phyloP scores from a whole-genome alignment of 2,113 vertebrate species.

The Zeus faber region DNA sequence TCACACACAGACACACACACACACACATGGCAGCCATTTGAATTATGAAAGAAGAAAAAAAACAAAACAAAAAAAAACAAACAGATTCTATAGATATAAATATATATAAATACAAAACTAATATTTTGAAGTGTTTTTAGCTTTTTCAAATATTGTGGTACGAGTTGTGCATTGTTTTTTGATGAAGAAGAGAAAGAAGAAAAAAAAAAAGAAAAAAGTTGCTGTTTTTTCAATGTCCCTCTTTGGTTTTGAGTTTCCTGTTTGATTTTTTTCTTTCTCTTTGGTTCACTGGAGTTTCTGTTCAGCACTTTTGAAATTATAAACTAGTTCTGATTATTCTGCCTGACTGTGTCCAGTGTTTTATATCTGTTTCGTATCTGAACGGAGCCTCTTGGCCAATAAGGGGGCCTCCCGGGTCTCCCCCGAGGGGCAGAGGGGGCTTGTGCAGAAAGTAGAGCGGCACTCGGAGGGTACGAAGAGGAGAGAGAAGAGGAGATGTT shows the following conservation, averaged over 20 bases:
- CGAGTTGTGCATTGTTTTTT: slow-evolving; percentile 80
- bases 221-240: slow-evolving; percentile 73
- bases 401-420: slow-evolving; percentile 44
- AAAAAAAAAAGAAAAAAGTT: slow-evolving; percentile 64
- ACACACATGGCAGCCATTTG: slow-evolving; percentile 67
- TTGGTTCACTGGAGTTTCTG: slow-evolving; percentile 83
- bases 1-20: slow-evolving; percentile 75
- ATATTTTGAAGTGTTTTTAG: slow-evolving; percentile 86
- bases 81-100: slow-evolving; percentile 52
- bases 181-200: slow-evolving; percentile 62
- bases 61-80: slow-evolving; percentile 73
- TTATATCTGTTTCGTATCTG: slow-evolving; percentile 30
- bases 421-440: slow-evolving; percentile 46
- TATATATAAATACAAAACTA: slow-evolving; percentile 76
- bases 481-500: slow-evolving; percentile 45
- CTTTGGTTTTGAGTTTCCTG: slow-evolving; percentile 71
- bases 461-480: slow-evolving; percentile 35
- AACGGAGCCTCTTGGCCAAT: slow-evolving; percentile 58
- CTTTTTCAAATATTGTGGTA: slow-evolving; percentile 86
- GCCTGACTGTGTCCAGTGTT: slow-evolving; percentile 59
- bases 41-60: slow-evolving; percentile 51
- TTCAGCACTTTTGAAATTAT: slow-evolving; percentile 85
- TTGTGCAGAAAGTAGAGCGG: slow-evolving; percentile 52
- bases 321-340: slow-evolving; percentile 80
- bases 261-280: slow-evolving; percentile 68